phyloP scores from a whole-genome alignment of 2,888 invertebrate species.

The Psylliodes chrysocephalus region DNA sequence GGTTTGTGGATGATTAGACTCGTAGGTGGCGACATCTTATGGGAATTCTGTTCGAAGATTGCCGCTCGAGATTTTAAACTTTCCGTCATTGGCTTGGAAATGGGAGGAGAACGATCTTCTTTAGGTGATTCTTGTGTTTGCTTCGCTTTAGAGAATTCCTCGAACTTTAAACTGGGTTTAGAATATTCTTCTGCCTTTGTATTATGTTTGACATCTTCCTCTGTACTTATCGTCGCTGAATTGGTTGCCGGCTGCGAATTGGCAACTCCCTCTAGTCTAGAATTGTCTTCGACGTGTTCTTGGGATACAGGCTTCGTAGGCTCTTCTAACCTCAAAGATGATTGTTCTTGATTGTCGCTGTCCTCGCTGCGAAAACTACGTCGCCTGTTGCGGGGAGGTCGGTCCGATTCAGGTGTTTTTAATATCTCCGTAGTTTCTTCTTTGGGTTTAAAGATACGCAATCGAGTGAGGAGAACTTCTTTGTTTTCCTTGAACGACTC shows the following conservation, averaged over 20 bases:
- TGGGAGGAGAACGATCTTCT: constrained; percentile 29
- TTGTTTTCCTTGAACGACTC: constrained; percentile 78
- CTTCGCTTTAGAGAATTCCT: constrained; percentile 9
- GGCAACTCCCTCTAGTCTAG: constrained; percentile 3
- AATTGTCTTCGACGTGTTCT: not conserved
- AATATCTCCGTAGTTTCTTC: constrained; percentile 44
- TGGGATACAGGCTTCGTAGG: constrained; percentile 2
- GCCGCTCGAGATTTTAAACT: constrained; percentile 56
- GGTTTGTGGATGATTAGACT: constrained; percentile 36
- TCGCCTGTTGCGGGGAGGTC: constrained; percentile 42
- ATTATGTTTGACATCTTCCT: constrained; percentile 6
- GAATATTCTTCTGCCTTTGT: not conserved
- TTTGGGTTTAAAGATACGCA: constrained; percentile 62
- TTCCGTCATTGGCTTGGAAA: constrained; percentile 41
- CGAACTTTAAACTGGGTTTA: not conserved
- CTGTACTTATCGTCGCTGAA: not conserved
- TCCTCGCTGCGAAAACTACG: constrained; percentile 48
- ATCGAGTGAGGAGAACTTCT: constrained; percentile 65
- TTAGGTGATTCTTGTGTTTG: not conserved
- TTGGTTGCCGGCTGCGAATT: constrained; percentile 4
- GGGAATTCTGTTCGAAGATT: constrained; percentile 54
- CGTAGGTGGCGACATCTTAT: constrained; percentile 43
- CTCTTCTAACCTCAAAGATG: constrained; percentile 19
- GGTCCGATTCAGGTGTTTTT: constrained; percentile 26
- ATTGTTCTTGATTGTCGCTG: constrained; percentile 28